Evolutionary conservation across 2,888 invertebrate genomes (phyloP).

Genomic region (Nasonovia ribisnigri): DNA sequence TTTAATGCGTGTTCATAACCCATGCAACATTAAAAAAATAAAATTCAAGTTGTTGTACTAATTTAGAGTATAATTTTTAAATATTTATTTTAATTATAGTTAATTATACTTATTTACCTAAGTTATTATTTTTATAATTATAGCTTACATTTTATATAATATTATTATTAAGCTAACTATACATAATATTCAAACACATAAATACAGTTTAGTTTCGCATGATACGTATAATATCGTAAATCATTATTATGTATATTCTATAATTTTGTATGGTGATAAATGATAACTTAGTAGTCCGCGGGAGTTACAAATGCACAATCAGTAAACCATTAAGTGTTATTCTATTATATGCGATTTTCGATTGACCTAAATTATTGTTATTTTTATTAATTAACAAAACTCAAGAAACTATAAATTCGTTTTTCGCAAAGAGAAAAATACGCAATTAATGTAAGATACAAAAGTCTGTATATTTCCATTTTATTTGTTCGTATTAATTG

Average conservation of each 20-base stretch:
- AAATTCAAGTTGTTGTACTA: background rate
- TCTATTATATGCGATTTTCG: background rate
- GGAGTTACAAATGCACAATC: background rate
- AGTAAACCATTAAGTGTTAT: background rate
- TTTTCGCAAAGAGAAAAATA: background rate
- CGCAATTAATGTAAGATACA: conserved; percentile 22
- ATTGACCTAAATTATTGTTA: conserved; percentile 27
- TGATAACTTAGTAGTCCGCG: background rate
- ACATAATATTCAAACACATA: background rate
- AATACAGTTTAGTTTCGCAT: background rate
- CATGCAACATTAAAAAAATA: background rate
- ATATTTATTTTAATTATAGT: background rate
- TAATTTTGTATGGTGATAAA: background rate
- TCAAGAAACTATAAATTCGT: conserved; percentile 13
- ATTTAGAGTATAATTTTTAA: background rate
- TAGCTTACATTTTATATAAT: background rate
- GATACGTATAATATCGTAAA: background rate
- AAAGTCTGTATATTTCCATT: background rate
- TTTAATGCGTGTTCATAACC: background rate
- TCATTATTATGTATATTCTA: background rate
- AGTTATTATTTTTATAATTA: no score
- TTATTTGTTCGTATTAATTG: conserved; percentile 45
- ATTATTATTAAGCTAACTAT: background rate
- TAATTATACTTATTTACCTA: background rate
- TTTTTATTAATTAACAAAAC: conserved; percentile 28